Percentiles rank a stretch among this genome's conserved stretches.
Conservation (phyloP, 2,888 invertebrate genomes). For the Tinea semifulvella region DNA sequence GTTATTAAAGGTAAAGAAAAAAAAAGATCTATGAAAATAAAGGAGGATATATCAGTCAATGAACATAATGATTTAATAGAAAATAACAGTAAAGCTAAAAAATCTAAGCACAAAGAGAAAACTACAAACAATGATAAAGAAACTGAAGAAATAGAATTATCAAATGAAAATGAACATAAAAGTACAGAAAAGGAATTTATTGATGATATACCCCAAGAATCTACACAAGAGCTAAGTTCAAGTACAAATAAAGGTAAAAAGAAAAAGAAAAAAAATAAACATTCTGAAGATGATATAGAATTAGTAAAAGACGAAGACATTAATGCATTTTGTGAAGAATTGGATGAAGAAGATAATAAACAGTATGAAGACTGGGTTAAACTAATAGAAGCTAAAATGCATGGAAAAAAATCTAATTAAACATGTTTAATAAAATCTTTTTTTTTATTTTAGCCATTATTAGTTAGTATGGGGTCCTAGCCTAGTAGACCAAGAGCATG, state of each 20-base stretch:
- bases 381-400: slow-evolving; percentile 47
- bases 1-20: background rate
- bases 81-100: background rate
- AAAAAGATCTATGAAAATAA: background rate
- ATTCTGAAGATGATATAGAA: slow-evolving; percentile 34
- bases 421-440: slow-evolving; percentile 26
- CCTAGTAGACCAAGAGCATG: too few relatives aligned
- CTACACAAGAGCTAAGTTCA: too few relatives aligned
- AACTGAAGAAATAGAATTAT: too few relatives aligned
- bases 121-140: too few relatives aligned
- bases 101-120: too few relatives aligned
- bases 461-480: too few relatives aligned
- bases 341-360: slow-evolving; percentile 46
- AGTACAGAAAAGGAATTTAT: too few relatives aligned
- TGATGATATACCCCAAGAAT: background rate
- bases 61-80: background rate
- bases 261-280: slow-evolving; percentile 13
- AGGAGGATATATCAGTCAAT: background rate
- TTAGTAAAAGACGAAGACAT: slow-evolving; percentile 52
- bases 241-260: background rate
- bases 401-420: slow-evolving; percentile 36
- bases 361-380: slow-evolving; percentile 53
- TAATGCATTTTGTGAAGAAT: slow-evolving; percentile 50
- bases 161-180: too few relatives aligned
- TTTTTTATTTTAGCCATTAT: too few relatives aligned